Base-by-base conservation (phyloP, 2,797 vertebrate species). In the Fundulus diaphanus region DNA sequence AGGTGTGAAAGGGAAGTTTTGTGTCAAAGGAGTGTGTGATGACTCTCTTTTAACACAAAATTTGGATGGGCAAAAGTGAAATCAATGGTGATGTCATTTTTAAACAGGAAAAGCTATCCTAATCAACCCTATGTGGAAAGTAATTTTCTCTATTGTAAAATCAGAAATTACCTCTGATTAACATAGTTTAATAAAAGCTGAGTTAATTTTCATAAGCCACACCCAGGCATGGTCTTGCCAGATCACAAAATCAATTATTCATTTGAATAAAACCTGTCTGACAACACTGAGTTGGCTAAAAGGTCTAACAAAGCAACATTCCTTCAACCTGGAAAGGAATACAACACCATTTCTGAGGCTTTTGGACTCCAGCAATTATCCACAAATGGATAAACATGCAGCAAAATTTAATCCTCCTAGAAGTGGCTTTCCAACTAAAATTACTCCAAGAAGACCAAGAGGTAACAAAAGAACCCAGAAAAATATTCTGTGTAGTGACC, bases 101-200 rank as follows among this genome's bases (percentile, higher is more conserved):
- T 46, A 29, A 59, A 20, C 20, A 16, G 29, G 57, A 59, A 33
- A 33, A 57, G 56, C 56, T 57, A 15, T 57, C 29, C 29, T 29
- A 57, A 16, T 15, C 56, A 57, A 33, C 16, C 9, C 8, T 63
- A 33, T 35, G 59, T 63, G 9, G 37, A 37, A 63, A 37, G 18
- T 63, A 63, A 37, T 63, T 63, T 63, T 63, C 59, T 20, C 59
- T 33, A 63, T 63, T 63, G 31, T 37, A 63, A 35, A 63, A 63
- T 37, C 59, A 37, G 8, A 8, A 63, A 63, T 63, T 63, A 37
- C 57, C 29, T 33, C 29, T 59, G 57, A 33, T 59, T 59, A 20
- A 15, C 31, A 33, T 33, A 16, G 33, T 59, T 33, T 59, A 31
- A 33, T 29, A 11, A 59, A 59, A 59, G 31, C 57, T 59, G 57